Evolutionary conservation across 2,888 invertebrate species (phyloP).

Genomic region (Shargacucullia verbasci): DNA sequence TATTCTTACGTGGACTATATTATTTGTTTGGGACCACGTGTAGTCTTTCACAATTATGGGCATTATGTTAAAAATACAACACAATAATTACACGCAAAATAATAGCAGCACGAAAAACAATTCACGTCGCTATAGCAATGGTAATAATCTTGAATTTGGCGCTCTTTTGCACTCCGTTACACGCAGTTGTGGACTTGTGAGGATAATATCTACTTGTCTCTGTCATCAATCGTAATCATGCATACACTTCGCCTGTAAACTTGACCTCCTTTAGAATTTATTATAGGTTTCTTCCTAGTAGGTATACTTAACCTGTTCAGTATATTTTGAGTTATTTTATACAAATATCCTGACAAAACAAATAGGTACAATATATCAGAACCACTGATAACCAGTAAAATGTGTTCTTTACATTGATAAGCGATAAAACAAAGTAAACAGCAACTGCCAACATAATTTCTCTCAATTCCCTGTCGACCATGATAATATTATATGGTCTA

Average conservation of each 20-base stretch:
- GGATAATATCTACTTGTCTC: no score
- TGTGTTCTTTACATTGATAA: constrained; percentile 14
- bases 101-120: constrained; percentile 10
- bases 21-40: constrained; percentile 92
- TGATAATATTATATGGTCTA: no score
- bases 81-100: neutral
- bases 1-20: constrained; percentile 90
- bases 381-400: no score
- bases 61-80: constrained; percentile 80
- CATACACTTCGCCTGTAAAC: neutral
- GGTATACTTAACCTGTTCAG: no score
- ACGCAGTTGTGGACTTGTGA: constrained; percentile 1
- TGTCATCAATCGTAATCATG: no score
- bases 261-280: constrained; percentile 27
- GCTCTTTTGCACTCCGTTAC: constrained; percentile 22
- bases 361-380: no score
- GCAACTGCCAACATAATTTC: no score
- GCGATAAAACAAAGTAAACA: constrained; percentile 24
- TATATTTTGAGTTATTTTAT: no score
- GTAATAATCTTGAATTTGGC: constrained; percentile 24
- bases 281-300: no score
- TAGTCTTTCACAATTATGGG: constrained; percentile 93
- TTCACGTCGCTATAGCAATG: constrained; percentile 46
- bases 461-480: no score
- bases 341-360: no score